phyloP scores from a whole-genome alignment of 2,888 invertebrate genomes.

The Aricia artaxerxes region DNA sequence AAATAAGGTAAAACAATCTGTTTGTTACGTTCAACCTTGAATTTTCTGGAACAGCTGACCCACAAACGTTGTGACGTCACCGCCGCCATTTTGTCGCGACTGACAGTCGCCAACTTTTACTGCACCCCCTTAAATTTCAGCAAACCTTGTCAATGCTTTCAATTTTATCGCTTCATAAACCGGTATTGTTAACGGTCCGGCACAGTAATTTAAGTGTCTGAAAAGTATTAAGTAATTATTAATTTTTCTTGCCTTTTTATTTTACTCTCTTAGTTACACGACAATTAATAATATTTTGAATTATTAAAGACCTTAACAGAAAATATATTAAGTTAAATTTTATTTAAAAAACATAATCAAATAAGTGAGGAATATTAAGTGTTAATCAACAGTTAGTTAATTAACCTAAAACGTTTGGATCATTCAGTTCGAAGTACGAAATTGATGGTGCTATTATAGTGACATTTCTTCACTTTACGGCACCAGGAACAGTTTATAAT shows the following conservation, averaged over 20 bases:
- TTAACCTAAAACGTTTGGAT: background rate
- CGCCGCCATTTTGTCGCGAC: slow-evolving; percentile 55
- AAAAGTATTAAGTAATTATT: background rate
- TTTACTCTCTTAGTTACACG: too few relatives aligned
- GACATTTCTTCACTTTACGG: slow-evolving; percentile 4
- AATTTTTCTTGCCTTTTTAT: background rate
- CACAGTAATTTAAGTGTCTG: background rate
- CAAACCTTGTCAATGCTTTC: slow-evolving; percentile 25
- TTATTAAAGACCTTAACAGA: too few relatives aligned
- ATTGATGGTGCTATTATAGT: slow-evolving; percentile 7
- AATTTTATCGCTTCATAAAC: background rate
- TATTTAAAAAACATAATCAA: background rate
- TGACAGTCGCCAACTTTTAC: slow-evolving; percentile 45
- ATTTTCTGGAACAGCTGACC: slow-evolving; percentile 53
- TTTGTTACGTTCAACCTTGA: slow-evolving; percentile 51
- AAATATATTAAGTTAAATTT: too few relatives aligned
- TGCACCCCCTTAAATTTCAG: slow-evolving; percentile 36
- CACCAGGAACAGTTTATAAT: background rate
- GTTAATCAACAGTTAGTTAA: slow-evolving; percentile 4
- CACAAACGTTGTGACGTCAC: slow-evolving; percentile 60
- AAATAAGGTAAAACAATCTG: background rate
- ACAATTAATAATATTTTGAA: too few relatives aligned
- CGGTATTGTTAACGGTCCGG: background rate
- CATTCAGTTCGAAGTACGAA: slow-evolving; percentile 5
- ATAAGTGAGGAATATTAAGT: background rate